Evolutionary conservation across 2,113 vertebrate genomes (phyloP).

Genomic region (Pterocles orientalis): DNA sequence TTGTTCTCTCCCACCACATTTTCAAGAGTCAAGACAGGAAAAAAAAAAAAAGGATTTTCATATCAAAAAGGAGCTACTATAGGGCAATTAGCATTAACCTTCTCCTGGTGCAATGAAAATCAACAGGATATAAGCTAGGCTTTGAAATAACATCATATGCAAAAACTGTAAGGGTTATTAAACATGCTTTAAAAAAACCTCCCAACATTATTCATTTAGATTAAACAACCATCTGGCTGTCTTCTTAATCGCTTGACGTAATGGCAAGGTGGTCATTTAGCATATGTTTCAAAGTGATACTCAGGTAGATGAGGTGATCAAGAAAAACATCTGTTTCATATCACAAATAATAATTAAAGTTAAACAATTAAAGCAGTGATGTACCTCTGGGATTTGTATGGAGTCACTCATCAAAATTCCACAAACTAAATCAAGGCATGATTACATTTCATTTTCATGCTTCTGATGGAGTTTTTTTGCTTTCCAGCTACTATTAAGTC

Average conservation of each 20-base stretch:
- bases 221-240: conserved; percentile 20
- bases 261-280: conserved; percentile 29
- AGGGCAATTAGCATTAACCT: not conserved
- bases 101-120: not conserved
- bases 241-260: not conserved
- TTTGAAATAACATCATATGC: not conserved
- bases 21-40: not conserved
- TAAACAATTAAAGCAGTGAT: conserved; percentile 18
- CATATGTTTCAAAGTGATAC: not conserved
- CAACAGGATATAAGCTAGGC: not conserved
- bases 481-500: not conserved
- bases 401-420: not conserved
- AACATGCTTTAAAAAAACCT: not conserved
- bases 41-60: not conserved
- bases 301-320: not conserved
- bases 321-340: conserved; percentile 47
- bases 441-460: conserved; percentile 6
- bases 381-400: not conserved
- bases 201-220: not conserved
- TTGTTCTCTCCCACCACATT: not conserved
- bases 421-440: not conserved
- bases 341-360: conserved; percentile 39
- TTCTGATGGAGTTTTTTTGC: not conserved
- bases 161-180: not conserved
- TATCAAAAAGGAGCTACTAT: not conserved